A percentile compares a stretch with the other conserved stretches of the same genome.
Evolutionary conservation across 2,888 invertebrate species (phyloP).

Genomic region (Caenorhabditis imperialis): DNA sequence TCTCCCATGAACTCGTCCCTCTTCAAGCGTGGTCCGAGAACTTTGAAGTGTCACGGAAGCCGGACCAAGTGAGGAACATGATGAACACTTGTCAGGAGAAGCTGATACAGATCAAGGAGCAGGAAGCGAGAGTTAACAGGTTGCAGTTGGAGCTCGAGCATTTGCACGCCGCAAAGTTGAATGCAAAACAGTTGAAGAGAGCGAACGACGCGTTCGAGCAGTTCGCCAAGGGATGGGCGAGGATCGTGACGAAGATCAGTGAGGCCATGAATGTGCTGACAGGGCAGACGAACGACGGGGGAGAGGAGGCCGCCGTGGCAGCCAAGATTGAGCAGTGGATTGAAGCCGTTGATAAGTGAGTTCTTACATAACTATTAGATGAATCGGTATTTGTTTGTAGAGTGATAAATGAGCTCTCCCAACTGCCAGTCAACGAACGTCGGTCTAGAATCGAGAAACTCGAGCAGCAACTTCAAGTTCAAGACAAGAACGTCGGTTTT

Average conservation of each 20-base stretch:
- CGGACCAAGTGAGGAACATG: slow-evolving; percentile 66
- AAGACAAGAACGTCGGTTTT: slow-evolving; percentile 60
- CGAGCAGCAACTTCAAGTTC: slow-evolving; percentile 64
- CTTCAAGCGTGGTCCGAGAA: slow-evolving; percentile 67
- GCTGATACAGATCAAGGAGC: slow-evolving; percentile 71
- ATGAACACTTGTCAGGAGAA: slow-evolving; percentile 73
- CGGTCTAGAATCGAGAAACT: slow-evolving; percentile 61
- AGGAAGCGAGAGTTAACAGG: slow-evolving; percentile 66
- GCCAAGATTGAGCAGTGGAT: slow-evolving; percentile 69
- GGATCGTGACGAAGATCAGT: slow-evolving; percentile 72
- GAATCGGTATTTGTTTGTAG: no score
- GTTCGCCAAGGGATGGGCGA: slow-evolving; percentile 74
- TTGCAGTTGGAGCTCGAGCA: slow-evolving; percentile 70
- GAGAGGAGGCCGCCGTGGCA: slow-evolving; percentile 67
- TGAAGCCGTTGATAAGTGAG: slow-evolving; percentile 59
- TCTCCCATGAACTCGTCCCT: slow-evolving; percentile 68
- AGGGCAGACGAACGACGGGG: slow-evolving; percentile 61
- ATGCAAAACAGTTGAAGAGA: slow-evolving; percentile 66
- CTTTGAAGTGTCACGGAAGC: slow-evolving; percentile 56
- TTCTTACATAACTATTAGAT: background rate
- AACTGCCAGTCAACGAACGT: slow-evolving; percentile 56
- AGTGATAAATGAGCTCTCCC: slow-evolving; percentile 63
- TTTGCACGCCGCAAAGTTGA: slow-evolving; percentile 66
- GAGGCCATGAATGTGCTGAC: slow-evolving; percentile 71
- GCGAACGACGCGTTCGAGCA: slow-evolving; percentile 75